Base-by-base conservation (phyloP, 1,140 invertebrate species). In the Mizuhopecten yessoensis region DNA sequence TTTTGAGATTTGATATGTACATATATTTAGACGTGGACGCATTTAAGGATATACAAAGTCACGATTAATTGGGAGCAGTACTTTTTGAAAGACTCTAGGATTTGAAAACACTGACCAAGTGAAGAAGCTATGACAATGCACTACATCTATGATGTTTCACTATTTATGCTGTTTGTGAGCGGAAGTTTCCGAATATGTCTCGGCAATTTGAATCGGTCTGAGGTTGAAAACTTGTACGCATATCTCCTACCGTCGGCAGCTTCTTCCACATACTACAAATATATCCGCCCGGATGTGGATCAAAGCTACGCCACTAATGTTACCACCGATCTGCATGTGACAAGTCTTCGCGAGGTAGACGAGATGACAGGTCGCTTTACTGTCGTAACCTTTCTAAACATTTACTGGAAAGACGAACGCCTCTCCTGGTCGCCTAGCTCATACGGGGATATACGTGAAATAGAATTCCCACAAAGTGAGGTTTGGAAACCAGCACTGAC, bases 401-500 rank as follows among this genome's bases (percentile, higher is more conserved):
- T 89, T 2, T 39, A 92, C 10, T 92, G 91, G 91, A 88, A 9
- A 0, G 91, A 92, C 33, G 87, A 90, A 34, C 75, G 87, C 23
- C 57, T 33, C 13, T 86, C 88, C 0, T 39, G 45, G 34, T 33
- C 88, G 11, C 36, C 89, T 11, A 88, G 88, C 13, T 89, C 87
- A 29, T 91, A 91, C 15, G 10, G 13, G 15, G 49, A 89, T 20
- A 34, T 75, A 33, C 7, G 33, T 34, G 86, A 86, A 36, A 91
- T 39, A 33, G 36, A 89, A 87, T 34, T 91, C 17, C 88, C 91
- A 7, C 49, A 39, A 86, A 75, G 90, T 39, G 33, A 34, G 9
- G 45, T 92, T 9, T 92, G 89, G 89, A 90, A 36, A 86, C 91
- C 91, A 9, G 34, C 86, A 29, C 29, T 92, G n/a, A 45, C 86